Base-by-base conservation (phyloP, 2,113 vertebrate genomes). In the Emydura subglobosa region DNA sequence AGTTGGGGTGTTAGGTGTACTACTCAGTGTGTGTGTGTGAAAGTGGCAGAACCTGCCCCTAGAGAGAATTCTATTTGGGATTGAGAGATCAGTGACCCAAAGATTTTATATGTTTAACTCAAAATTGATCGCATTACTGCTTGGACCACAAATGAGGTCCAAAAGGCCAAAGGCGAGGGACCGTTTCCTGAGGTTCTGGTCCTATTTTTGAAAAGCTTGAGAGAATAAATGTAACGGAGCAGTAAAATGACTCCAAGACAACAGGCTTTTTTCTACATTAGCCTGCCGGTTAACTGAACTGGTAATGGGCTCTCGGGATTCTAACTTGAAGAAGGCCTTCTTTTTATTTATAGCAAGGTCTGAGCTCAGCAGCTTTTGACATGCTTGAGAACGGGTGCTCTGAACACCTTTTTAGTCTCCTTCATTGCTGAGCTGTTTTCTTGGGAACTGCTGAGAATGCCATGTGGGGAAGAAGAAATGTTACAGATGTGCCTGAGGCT, bases 281-380 rank as follows among this genome's bases (percentile, higher is more conserved):
- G 34, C 27, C 88, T 49, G 79, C 1, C 49, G 65, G 16, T 54
- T 92, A 86, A 31, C 82, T 87, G 27, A 87, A 61, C 31, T 17
- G 44, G 39, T 74, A 85, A 85, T 87, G 42, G 57, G 5, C 29
- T 49, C 27, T 88, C 39, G 25, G 57, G 24, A 9, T 8, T 95
- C 54, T 72, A 22, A 78, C 79, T 47, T 57, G 39, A 82, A 89
- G 57, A 87, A 54, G 5, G 11, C 2, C 8, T 83, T 78, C 34
- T 74, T 59, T 94, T 90, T 95, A 89, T 96, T 87, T 95, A 44
- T 51, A 87, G 59, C 27, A 53, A 31, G n/a, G n/a, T 76, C 82
- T 93, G 84, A 95, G 31, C 91, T 95, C 24, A 81, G 39, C 22
- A 94, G 79, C 25, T 79, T 91, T 95, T 95, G 80, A 21, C 19